Conservation (phyloP, 2,797 vertebrate genomes). For the Smutsia gigantea region DNA sequence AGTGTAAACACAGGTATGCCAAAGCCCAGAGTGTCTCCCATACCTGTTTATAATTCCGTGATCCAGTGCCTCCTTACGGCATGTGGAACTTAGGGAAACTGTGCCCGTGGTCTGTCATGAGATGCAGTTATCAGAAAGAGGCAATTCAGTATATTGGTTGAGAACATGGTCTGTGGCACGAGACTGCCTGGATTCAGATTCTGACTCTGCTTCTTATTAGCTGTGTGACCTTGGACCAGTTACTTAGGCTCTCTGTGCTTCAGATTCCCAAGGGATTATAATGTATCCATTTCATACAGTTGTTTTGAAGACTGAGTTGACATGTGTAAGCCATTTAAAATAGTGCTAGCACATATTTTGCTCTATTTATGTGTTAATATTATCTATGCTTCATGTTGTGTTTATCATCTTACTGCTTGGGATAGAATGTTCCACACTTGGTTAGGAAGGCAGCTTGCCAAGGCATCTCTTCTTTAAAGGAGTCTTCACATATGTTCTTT, state of each 20-base stretch:
- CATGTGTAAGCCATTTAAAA: neutral
- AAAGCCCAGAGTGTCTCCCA: neutral
- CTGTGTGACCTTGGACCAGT: neutral
- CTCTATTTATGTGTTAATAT: neutral
- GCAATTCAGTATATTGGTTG: neutral
- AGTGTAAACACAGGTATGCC: neutral
- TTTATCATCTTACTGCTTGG: neutral
- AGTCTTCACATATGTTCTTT: slow-evolving; percentile 71
- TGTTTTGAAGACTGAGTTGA: neutral
- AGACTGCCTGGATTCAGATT: neutral
- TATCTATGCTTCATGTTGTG: neutral
- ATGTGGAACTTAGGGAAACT: neutral
- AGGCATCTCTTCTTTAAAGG: slow-evolving; percentile 41
- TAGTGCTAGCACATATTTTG: neutral
- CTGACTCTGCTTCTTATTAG: neutral
- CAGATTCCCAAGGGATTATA: neutral
- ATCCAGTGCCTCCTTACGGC: neutral
- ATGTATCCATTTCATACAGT: neutral
- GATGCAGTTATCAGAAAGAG: neutral
- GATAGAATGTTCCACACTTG: neutral
- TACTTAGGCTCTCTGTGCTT: neutral
- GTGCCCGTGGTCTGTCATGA: neutral
- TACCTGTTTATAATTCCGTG: neutral
- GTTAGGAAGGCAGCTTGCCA: neutral
- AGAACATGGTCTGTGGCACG: neutral